Percentiles rank a stretch among this genome's conserved stretches.
Evolutionary conservation across 2,888 invertebrate species (phyloP).

Genomic region (Pheosia gnoma): DNA sequence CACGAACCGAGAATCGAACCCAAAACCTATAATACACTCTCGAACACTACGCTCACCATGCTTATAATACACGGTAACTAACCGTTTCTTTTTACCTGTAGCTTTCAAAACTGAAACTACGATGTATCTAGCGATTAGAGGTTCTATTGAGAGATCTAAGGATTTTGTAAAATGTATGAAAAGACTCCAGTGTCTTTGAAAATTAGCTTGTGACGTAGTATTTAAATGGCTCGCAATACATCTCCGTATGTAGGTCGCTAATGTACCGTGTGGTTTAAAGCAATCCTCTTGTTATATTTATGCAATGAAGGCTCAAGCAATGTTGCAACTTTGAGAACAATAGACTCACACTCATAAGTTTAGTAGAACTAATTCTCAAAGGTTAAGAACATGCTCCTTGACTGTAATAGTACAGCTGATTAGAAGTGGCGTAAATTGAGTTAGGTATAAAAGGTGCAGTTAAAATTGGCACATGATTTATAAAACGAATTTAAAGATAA

Average conservation of each 20-base stretch:
- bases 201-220: neutral
- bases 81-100: too few relatives aligned
- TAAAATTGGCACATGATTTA: neutral
- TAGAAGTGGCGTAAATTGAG: neutral
- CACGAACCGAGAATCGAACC: too few relatives aligned
- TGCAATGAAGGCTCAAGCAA: slow-evolving; percentile 10
- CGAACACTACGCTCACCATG: too few relatives aligned
- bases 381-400: slow-evolving; percentile 13
- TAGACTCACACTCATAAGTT: slow-evolving; percentile 11
- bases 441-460: neutral
- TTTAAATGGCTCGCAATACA: neutral
- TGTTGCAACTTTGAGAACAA: slow-evolving; percentile 31
- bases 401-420: neutral
- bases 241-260: slow-evolving; percentile 6
- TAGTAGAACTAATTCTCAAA: slow-evolving; percentile 12
- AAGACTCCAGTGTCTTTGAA: neutral
- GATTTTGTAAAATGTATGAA: neutral
- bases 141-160: too few relatives aligned
- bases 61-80: too few relatives aligned
- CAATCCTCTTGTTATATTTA: slow-evolving; percentile 12
- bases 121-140: too few relatives aligned
- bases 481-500: too few relatives aligned
- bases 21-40: too few relatives aligned
- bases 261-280: slow-evolving; percentile 8
- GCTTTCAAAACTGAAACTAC: too few relatives aligned